These are phyloP conservation scores for Morpho deidamia DNA, from an alignment of 2,888 invertebrate genomes.

Conservation along the genomic window DNA sequence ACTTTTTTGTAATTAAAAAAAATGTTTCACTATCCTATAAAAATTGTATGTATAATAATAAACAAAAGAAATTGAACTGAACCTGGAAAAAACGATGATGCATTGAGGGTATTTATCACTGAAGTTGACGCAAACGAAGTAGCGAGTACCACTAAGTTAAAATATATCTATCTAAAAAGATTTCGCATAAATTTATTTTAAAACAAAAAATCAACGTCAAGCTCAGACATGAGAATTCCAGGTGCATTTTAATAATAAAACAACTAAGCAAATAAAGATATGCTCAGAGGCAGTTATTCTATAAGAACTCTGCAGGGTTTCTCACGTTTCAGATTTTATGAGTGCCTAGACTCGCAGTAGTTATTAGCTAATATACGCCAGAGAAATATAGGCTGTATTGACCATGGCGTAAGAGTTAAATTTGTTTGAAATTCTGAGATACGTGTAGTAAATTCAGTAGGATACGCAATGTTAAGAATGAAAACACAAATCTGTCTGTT, in stretches of 20 bases:
- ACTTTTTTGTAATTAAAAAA: no score
- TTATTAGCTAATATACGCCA: constrained; percentile 6
- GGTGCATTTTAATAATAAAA: constrained; percentile 32
- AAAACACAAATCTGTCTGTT: constrained; percentile 4
- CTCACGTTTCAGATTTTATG: constrained; percentile 58
- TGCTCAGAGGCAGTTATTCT: constrained; percentile 50
- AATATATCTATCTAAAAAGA: no score
- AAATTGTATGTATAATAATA: no score
- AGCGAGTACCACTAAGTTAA: no score
- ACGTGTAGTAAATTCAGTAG: constrained; percentile 5
- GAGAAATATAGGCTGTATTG: constrained; percentile 16
- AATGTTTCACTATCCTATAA: no score
- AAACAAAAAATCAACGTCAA: not conserved
- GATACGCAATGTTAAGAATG: constrained; percentile 2
- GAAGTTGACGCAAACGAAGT: no score
- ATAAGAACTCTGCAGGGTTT: constrained; percentile 55
- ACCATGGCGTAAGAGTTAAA: not conserved
- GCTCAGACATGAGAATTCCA: constrained; percentile 14
- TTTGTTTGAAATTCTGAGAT: not conserved
- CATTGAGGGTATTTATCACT: no score
- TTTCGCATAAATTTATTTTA: no score
- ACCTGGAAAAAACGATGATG: no score
- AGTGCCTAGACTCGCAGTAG: constrained; percentile 33
- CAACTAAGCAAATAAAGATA: constrained; percentile 43
- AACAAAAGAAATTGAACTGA: no score